Conservation (phyloP, 2,113 vertebrate species). For the Atherinomorus stipes region DNA sequence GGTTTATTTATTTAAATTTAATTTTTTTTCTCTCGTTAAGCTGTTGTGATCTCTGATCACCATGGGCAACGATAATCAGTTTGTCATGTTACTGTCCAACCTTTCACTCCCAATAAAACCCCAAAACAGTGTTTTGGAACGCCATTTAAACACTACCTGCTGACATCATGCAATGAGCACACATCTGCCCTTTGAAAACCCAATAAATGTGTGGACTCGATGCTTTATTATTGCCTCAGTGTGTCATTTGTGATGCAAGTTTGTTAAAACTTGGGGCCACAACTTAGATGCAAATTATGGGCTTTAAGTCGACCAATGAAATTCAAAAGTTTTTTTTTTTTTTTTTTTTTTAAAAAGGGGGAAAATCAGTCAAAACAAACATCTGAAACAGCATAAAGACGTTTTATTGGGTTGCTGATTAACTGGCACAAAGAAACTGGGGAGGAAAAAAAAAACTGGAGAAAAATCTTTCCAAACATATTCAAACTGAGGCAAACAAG, state of each 20-base stretch:
- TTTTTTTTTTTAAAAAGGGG: too few species aligned
- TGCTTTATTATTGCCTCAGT: not conserved
- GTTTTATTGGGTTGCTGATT: too few species aligned
- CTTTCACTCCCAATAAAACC: constrained; percentile 22
- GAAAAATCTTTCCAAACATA: not conserved
- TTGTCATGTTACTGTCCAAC: constrained; percentile 8
- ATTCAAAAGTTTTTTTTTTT: too few species aligned
- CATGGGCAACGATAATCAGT: constrained; percentile 45
- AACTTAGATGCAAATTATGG: too few species aligned
- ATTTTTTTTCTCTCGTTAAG: constrained; percentile 45
- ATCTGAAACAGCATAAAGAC: not conserved
- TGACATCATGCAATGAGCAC: constrained; percentile 22
- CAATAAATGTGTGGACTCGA: constrained; percentile 50
- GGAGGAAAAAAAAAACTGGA: too few species aligned
- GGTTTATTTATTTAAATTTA: constrained; percentile 81
- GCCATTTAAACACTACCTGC: constrained; percentile 34
- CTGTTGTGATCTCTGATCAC: constrained; percentile 38
- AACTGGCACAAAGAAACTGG: too few species aligned
- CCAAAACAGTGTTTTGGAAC: constrained; percentile 17
- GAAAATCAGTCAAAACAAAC: not conserved
- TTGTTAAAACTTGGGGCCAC: too few species aligned
- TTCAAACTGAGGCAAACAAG: too few species aligned
- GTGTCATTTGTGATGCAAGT: not conserved
- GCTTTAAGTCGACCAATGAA: too few species aligned
- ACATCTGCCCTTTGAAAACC: not conserved